phyloP scores from a whole-genome alignment of 1,140 invertebrate species.

The Hypsibius dujardini region DNA sequence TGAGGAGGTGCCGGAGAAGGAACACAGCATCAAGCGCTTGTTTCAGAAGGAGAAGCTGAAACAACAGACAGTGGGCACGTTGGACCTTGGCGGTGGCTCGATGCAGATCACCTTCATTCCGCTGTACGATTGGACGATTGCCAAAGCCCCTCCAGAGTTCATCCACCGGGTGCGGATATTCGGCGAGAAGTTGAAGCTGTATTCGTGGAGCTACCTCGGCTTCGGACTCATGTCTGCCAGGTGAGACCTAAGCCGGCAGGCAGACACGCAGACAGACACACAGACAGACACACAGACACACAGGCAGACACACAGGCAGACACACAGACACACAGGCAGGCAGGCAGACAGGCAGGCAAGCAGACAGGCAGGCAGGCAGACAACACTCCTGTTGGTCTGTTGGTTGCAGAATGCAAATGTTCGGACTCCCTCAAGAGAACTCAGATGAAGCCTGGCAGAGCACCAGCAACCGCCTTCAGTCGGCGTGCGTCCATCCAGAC shows the following conservation, averaged over 20 bases:
- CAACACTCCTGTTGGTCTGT: too few relatives aligned
- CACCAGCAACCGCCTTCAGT: conserved; percentile 17
- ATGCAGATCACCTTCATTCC: conserved; percentile 71
- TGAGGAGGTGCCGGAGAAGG: conserved; percentile 27
- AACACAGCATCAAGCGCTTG: conserved; percentile 25
- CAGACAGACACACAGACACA: too few relatives aligned
- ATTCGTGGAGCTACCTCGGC: conserved; percentile 58
- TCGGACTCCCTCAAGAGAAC: neutral
- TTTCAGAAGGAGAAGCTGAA: conserved; percentile 21
- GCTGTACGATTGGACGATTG: conserved; percentile 37
- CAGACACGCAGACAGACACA: too few relatives aligned
- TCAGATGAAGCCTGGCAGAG: neutral
- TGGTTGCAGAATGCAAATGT: conserved; percentile 41
- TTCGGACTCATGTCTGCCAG: conserved; percentile 72
- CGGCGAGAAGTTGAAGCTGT: conserved; percentile 49
- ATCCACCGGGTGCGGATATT: conserved; percentile 49
- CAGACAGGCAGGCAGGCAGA: too few relatives aligned
- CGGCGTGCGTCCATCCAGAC: conserved; percentile 23
- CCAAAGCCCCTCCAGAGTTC: conserved; percentile 39
- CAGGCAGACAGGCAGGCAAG: neutral
- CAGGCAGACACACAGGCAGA: conserved; percentile 23
- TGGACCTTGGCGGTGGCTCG: conserved; percentile 85
- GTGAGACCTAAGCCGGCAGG: too few relatives aligned
- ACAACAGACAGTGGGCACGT: conserved; percentile 51
- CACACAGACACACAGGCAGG: conserved; percentile 23